A percentile compares a stretch with the other conserved stretches of the same genome.
These are phyloP conservation scores for Trichacis sp. DNA, from an alignment of 2,888 invertebrate species.

Conservation along the genomic window DNA sequence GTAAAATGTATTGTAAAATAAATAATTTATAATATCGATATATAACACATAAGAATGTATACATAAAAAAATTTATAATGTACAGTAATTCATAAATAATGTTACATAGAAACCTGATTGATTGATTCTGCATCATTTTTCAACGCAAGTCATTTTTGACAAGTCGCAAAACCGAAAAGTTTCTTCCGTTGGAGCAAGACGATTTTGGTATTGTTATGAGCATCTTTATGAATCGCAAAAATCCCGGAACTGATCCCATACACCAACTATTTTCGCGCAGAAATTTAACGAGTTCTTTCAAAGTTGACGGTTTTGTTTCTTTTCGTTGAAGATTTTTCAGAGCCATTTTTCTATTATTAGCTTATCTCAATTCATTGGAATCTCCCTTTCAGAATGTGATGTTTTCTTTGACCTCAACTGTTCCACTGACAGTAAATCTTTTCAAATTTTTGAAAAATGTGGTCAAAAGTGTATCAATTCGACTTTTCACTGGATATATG, in stretches of 20 bases:
- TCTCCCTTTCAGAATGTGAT: constrained; percentile 13
- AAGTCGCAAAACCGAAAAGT: constrained; percentile 23
- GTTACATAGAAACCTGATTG: constrained; percentile 20
- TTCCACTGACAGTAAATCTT: constrained; percentile 7
- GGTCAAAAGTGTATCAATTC: constrained; percentile 12
- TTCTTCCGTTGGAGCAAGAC: constrained; percentile 23
- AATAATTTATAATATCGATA: too few species aligned
- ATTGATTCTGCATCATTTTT: constrained; percentile 23
- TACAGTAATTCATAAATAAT: too few species aligned
- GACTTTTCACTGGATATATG: constrained; percentile 8
- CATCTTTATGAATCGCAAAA: constrained; percentile 15
- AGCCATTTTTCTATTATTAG: constrained; percentile 3
- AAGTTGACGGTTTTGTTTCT: background rate
- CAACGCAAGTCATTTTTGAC: too few species aligned
- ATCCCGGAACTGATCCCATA: constrained; percentile 16
- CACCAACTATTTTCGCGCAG: constrained; percentile 15
- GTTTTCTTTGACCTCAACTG: background rate
- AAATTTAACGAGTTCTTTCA: background rate
- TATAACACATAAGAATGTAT: too few species aligned
- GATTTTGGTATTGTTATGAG: constrained; percentile 23
- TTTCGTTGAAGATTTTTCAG: background rate
- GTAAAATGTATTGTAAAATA: too few species aligned
- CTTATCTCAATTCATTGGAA: constrained; percentile 9
- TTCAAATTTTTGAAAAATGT: constrained; percentile 15
- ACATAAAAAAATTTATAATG: too few species aligned